Conservation (phyloP, 2,113 vertebrate genomes). For the Hepsetus odoe region DNA sequence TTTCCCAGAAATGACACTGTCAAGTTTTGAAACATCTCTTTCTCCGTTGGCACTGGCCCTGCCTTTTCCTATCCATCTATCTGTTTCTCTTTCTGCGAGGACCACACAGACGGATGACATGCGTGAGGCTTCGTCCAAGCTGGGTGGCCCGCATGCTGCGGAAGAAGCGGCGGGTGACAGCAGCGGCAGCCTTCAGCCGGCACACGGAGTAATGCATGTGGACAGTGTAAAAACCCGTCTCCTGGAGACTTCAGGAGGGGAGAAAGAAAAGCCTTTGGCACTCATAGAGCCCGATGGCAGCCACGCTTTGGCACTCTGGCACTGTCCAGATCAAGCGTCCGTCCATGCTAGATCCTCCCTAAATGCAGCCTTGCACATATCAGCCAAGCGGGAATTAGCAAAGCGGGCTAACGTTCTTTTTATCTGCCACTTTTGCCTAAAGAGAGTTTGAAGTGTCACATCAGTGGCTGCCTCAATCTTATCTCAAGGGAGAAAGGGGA, state of each 20-base stretch:
- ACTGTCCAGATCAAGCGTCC: slow-evolving; percentile 64
- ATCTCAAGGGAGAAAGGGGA: slow-evolving; percentile 43
- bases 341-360: slow-evolving; percentile 62
- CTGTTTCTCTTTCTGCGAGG: slow-evolving; percentile 72
- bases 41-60: slow-evolving; percentile 68
- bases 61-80: slow-evolving; percentile 69
- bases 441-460: slow-evolving; percentile 46
- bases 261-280: slow-evolving; percentile 62
- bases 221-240: slow-evolving; percentile 79
- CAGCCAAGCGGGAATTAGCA: slow-evolving; percentile 54
- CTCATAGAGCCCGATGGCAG: slow-evolving; percentile 31
- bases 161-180: slow-evolving; percentile 75
- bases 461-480: slow-evolving; percentile 52
- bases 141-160: slow-evolving; percentile 78
- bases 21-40: slow-evolving; percentile 79
- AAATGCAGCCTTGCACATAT: slow-evolving; percentile 63
- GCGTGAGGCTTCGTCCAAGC: slow-evolving; percentile 73
- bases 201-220: slow-evolving; percentile 77
- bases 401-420: slow-evolving; percentile 39
- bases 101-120: slow-evolving; percentile 82
- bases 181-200: slow-evolving; percentile 76
- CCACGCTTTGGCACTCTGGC: slow-evolving; percentile 62
- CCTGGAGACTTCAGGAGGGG: slow-evolving; percentile 71
- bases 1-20: slow-evolving; percentile 74
- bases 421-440: slow-evolving; percentile 42